These are phyloP conservation scores for Acleris sparsana DNA, from an alignment of 2,888 invertebrate genomes.

Conservation along the genomic window DNA sequence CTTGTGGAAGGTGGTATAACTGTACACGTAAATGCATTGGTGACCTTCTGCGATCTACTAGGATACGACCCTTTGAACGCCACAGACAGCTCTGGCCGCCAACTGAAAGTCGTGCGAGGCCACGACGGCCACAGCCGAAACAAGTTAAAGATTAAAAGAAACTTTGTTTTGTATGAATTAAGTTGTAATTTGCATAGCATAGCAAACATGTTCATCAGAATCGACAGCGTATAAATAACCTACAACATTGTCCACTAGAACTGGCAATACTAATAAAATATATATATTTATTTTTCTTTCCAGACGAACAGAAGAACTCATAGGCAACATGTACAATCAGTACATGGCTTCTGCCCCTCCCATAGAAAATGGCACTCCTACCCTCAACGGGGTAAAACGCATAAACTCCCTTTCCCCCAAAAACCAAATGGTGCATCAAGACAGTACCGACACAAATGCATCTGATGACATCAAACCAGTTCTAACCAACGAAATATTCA, in stretches of 20 bases:
- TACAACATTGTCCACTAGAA: not conserved
- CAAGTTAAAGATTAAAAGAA: too few relatives aligned
- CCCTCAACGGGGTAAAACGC: slow-evolving; percentile 58
- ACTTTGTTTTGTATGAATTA: too few relatives aligned
- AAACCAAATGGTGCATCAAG: slow-evolving; percentile 59
- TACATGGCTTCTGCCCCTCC: slow-evolving; percentile 78
- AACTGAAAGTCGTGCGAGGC: too few relatives aligned
- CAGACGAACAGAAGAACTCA: slow-evolving; percentile 85
- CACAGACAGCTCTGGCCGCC: too few relatives aligned
- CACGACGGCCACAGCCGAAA: too few relatives aligned
- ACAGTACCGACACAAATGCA: slow-evolving; percentile 71
- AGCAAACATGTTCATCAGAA: too few relatives aligned
- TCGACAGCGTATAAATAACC: too few relatives aligned
- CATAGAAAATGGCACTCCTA: slow-evolving; percentile 52
- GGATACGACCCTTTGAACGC: too few relatives aligned
- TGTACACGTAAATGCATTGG: too few relatives aligned
- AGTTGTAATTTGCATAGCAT: too few relatives aligned
- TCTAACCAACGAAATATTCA: slow-evolving; percentile 64
- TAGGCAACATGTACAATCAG: slow-evolving; percentile 81
- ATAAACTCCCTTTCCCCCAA: slow-evolving; percentile 57
- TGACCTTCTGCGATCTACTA: too few relatives aligned
- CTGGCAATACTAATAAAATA: not conserved
- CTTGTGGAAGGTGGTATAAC: too few relatives aligned
- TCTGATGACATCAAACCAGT: slow-evolving; percentile 73
- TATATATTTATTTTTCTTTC: slow-evolving; percentile 38